Evolutionary conservation across 2,888 invertebrate species (phyloP), one percentile per base, ranked within the genome.

Genomic region (Torymus aiolomorphi): DNA sequence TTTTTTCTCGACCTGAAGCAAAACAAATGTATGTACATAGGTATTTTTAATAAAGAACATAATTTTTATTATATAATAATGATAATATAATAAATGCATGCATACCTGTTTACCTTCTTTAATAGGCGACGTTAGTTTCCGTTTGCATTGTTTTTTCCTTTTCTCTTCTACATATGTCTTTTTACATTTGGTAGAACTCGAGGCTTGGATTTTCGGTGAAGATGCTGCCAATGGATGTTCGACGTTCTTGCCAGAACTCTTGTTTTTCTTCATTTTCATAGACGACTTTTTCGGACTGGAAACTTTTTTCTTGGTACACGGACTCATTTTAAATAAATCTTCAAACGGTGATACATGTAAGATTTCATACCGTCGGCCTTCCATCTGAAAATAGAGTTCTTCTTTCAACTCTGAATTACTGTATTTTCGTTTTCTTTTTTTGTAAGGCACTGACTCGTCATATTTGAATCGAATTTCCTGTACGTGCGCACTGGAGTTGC

Each of bases 191-290:
- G 8, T 42, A 42, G 42, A 42, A 42, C 42, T 42, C 8, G 42
- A 42, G 8, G 42, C 8, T 42, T 42, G 42, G 5, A 8, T 86
- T 69, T 51, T 86, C 61, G 89, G 88, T 0, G 89, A 87, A 2
- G 89, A 89, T 0, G 87, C 85, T 2, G 88, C 88, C 12, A 89
- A 67, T 31, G 88, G 87, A 62, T 86, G 85, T 0, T 82, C 72
- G 8, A 70, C 65, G 16, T 82, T 71, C 31, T 24, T 78, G 14
- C 54, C 65, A 51, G 0, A 14, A 18, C 3, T 42, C 16, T 76
- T 72, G 5, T 13, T 42, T 14, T 80, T 78, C 14, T 77, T 82
- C 1, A 42, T 0, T 13, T 80, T 80, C 18, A 5, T 12, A 11
- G 76, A 73, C 5, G 78, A 78, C 14, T 75, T 82, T n/a, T 82